Percentiles rank a stretch among this genome's conserved stretches.
These are phyloP conservation scores for Idris sp. DNA, from an alignment of 1,140 invertebrate genomes.

Conservation along the genomic window DNA sequence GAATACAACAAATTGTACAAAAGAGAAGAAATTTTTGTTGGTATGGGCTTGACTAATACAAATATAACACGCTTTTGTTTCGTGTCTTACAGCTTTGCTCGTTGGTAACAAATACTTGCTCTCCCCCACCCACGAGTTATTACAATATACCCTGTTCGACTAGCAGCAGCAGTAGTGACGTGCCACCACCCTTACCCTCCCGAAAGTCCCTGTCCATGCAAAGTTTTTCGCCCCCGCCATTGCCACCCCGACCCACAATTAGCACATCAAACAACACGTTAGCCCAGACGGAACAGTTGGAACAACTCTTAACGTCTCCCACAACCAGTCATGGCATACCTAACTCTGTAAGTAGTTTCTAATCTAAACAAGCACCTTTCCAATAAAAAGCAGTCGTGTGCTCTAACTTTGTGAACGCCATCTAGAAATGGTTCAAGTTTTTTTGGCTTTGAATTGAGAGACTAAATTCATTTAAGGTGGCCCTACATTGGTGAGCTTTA, in stretches of 20 bases:
- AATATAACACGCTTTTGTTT: slow-evolving; percentile 74
- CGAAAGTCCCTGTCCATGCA: slow-evolving; percentile 79
- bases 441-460: too few relatives aligned
- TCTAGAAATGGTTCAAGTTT: too few relatives aligned
- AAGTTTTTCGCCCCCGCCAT: slow-evolving; percentile 76
- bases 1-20: slow-evolving; percentile 77
- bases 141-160: slow-evolving; percentile 71
- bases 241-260: slow-evolving; percentile 73
- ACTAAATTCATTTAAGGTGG: too few relatives aligned
- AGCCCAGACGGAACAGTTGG: slow-evolving; percentile 73
- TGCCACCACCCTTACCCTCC: slow-evolving; percentile 82
- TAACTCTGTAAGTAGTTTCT: slow-evolving; percentile 78
- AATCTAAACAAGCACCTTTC: slow-evolving; percentile 65
- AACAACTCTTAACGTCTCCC: slow-evolving; percentile 79
- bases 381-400: slow-evolving; percentile 12
- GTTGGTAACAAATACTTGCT: slow-evolving; percentile 77
- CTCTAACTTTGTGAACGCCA: too few relatives aligned
- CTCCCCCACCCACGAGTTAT: slow-evolving; percentile 74
- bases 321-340: slow-evolving; percentile 76
- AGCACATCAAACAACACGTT: slow-evolving; percentile 73
- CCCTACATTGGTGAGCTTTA: too few relatives aligned
- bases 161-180: slow-evolving; percentile 71
- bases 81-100: slow-evolving; percentile 79
- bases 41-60: slow-evolving; percentile 63
- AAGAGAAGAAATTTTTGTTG: too few relatives aligned